A percentile compares a stretch with the other conserved stretches of the same genome.
These are phyloP conservation scores for Rhodinocichla rosea DNA, from an alignment of 2,113 vertebrate species.

Conservation along the genomic window DNA sequence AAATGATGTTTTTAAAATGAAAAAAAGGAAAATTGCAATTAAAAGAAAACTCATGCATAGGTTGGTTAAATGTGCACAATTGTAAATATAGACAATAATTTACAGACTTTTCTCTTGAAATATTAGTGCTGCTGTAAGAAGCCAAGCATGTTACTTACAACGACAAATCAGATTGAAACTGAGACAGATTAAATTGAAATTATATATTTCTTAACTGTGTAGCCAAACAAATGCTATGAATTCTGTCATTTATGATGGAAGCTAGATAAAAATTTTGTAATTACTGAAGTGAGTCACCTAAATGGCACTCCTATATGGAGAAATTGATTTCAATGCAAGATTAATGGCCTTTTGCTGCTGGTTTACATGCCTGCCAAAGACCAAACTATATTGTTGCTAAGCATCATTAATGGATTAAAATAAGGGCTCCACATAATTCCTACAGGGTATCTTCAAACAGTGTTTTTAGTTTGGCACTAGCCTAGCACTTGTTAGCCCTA, in stretches of 20 bases:
- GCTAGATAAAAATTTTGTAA: conserved; percentile 36
- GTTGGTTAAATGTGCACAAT: background rate
- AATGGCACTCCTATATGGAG: conserved; percentile 31
- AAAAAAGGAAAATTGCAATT: background rate
- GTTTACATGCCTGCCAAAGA: conserved; percentile 49
- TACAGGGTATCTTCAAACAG: conserved; percentile 30
- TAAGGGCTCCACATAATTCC: conserved; percentile 48
- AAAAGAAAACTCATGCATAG: background rate
- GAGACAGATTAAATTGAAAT: conserved; percentile 11
- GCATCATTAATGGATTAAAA: conserved; percentile 64
- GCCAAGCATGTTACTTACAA: background rate
- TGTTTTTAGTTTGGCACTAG: conserved; percentile 27
- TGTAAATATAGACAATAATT: conserved; percentile 46
- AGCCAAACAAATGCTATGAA: conserved; percentile 37
- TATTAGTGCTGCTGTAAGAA: conserved; percentile 15
- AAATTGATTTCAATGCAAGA: conserved; percentile 24
- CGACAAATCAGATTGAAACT: background rate
- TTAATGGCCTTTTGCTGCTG: conserved; percentile 57
- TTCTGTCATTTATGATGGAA: conserved; percentile 43
- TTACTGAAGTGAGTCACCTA: conserved; percentile 46
- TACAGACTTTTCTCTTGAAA: conserved; percentile 39
- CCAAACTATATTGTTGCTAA: conserved; percentile 49
- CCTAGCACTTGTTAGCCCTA: conserved; percentile 58
- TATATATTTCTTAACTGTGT: conserved; percentile 13
- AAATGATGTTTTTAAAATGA: background rate